A percentile compares a stretch with the other conserved stretches of the same genome.
These are phyloP conservation scores for Cephus rjabovi DNA, from an alignment of 2,888 invertebrate genomes.

Conservation along the genomic window DNA sequence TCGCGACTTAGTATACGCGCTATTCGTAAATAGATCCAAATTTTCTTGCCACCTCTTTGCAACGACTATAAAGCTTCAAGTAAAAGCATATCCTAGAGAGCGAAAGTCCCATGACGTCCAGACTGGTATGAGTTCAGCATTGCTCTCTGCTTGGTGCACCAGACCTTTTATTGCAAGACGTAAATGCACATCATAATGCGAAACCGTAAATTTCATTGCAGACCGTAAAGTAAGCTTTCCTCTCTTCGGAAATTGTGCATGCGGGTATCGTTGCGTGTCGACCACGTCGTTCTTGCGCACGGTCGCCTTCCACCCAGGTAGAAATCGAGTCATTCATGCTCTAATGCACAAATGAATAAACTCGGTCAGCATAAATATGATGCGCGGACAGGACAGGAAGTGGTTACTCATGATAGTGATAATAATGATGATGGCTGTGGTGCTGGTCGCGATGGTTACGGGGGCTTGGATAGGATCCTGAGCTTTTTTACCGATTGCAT, in stretches of 20 bases:
- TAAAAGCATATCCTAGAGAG: not conserved
- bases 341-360: not conserved
- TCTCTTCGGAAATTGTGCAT: not conserved
- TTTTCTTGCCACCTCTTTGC: not conserved
- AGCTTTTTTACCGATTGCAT: constrained; percentile 27
- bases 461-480: not conserved
- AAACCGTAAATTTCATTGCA: not conserved
- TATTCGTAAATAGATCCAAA: not conserved
- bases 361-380: not conserved
- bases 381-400: not conserved
- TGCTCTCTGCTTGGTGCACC: not conserved
- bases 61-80: not conserved
- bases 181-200: not conserved
- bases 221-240: not conserved
- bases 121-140: not conserved
- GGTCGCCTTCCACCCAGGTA: not conserved
- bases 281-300: not conserved
- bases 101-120: not conserved
- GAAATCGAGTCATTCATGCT: not conserved
- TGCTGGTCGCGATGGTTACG: not conserved
- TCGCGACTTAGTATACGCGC: not conserved
- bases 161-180: not conserved
- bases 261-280: not conserved
- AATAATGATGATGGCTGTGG: not conserved
- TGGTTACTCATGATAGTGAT: not conserved